phyloP scores from a whole-genome alignment of 2,888 invertebrate species.

The Brachypalpus laphriformis region DNA sequence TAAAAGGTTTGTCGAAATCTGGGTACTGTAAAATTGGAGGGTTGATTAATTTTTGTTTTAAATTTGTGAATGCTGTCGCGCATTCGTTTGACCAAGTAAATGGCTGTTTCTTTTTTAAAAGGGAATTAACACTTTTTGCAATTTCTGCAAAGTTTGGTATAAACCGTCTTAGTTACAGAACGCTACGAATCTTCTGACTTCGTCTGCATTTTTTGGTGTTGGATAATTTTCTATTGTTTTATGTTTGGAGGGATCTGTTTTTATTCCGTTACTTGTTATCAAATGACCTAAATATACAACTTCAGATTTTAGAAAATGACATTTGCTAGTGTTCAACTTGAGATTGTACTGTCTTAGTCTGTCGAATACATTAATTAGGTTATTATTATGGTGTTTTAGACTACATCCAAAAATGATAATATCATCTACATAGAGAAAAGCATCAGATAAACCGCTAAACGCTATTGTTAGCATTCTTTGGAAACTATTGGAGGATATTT shows the following conservation, averaged over 20 bases:
- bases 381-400: constrained; percentile 55
- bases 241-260: too few species aligned
- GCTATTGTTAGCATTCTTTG: too few species aligned
- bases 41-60: not conserved
- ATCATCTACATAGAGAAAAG: too few species aligned
- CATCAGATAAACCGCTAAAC: too few species aligned
- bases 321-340: constrained; percentile 62
- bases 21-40: constrained; percentile 31
- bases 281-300: constrained; percentile 1
- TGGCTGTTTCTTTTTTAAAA: constrained; percentile 66
- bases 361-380: constrained; percentile 45
- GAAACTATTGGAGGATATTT: too few species aligned
- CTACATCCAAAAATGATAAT: too few species aligned
- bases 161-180: constrained; percentile 54
- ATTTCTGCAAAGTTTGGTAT: constrained; percentile 75
- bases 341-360: constrained; percentile 51
- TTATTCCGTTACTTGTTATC: too few species aligned
- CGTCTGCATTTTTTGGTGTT: too few species aligned
- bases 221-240: too few species aligned
- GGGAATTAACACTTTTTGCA: constrained; percentile 58
- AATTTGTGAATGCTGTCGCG: not conserved
- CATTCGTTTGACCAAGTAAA: not conserved
- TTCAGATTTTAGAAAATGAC: constrained; percentile 60
- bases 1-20: constrained; percentile 1
- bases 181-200: not conserved